These are phyloP conservation scores for Cremastinae sp. DNA, from an alignment of 2,888 invertebrate genomes.

Conservation along the genomic window DNA sequence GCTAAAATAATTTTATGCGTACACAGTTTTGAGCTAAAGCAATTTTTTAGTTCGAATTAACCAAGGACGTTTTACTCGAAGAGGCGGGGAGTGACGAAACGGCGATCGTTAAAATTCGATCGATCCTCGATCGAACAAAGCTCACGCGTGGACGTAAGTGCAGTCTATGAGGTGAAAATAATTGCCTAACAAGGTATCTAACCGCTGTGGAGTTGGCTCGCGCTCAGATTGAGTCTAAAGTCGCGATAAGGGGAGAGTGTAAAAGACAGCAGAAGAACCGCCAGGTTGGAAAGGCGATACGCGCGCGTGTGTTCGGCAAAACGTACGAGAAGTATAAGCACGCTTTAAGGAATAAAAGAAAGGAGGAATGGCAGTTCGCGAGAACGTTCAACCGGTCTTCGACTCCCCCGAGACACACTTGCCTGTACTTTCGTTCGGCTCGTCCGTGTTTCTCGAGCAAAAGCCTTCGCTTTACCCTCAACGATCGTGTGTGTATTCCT, in stretches of 20 bases:
- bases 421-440: constrained; percentile 41
- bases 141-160: not conserved
- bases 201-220: constrained; percentile 19
- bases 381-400: constrained; percentile 58
- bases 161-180: constrained; percentile 50
- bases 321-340: not conserved
- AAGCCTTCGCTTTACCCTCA: constrained; percentile 28
- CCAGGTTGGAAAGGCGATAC: constrained; percentile 11
- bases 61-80: no score
- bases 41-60: no score
- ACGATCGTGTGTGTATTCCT: constrained; percentile 21
- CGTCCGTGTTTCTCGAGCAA: constrained; percentile 33
- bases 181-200: constrained; percentile 48
- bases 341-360: constrained; percentile 4
- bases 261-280: constrained; percentile 32
- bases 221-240: constrained; percentile 50
- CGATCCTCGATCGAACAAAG: no score
- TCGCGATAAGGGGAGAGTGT: constrained; percentile 42
- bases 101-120: constrained; percentile 1
- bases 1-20: no score
- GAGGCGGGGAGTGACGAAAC: constrained; percentile 30
- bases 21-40: no score
- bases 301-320: constrained; percentile 4
- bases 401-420: constrained; percentile 59
- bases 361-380: constrained; percentile 43